Conservation (phyloP, 2,888 invertebrate genomes). For the Scaptomyza polygonia region DNA sequence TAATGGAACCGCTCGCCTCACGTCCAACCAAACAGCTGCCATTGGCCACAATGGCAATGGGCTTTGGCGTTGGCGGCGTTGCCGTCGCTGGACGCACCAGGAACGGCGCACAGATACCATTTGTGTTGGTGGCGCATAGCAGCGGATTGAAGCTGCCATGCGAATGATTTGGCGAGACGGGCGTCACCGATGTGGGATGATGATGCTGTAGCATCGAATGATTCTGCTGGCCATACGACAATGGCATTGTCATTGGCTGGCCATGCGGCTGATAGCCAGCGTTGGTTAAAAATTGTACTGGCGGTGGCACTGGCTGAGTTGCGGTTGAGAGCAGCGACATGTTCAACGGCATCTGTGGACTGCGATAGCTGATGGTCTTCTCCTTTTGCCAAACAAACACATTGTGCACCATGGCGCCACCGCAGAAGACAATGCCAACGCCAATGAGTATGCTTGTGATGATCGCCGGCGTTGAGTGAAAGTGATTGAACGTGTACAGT, state of each 20-base stretch:
- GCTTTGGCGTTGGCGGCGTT: conserved; percentile 84
- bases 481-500: conserved; percentile 95
- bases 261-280: conserved; percentile 56
- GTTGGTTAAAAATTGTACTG: conserved; percentile 68
- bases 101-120: conserved; percentile 73
- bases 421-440: conserved; percentile 95
- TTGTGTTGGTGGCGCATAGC: conserved; percentile 49
- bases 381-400: conserved; percentile 97
- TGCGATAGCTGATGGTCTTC: conserved; percentile 91
- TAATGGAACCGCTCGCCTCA: conserved; percentile 86
- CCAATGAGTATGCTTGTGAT: conserved; percentile 95
- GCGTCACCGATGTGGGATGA: conserved; percentile 84
- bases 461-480: conserved; percentile 95
- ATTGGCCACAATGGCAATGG: conserved; percentile 56
- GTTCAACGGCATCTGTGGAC: conserved; percentile 66
- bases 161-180: conserved; percentile 84
- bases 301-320: conserved; percentile 25
- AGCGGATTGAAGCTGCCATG: conserved; percentile 84
- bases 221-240: conserved; percentile 49
- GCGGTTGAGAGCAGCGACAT: conserved; percentile 65
- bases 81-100: conserved; percentile 83
- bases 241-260: conserved; percentile 5
- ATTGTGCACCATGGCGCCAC: conserved; percentile 97
- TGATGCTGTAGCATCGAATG: conserved; percentile 50
- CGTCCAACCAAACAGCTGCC: conserved; percentile 57